A percentile compares a stretch with the other conserved stretches of the same genome.
These are phyloP conservation scores for Scaptodrosophila lebanonensis DNA, from an alignment of 1,140 invertebrate species.

Conservation along the genomic window DNA sequence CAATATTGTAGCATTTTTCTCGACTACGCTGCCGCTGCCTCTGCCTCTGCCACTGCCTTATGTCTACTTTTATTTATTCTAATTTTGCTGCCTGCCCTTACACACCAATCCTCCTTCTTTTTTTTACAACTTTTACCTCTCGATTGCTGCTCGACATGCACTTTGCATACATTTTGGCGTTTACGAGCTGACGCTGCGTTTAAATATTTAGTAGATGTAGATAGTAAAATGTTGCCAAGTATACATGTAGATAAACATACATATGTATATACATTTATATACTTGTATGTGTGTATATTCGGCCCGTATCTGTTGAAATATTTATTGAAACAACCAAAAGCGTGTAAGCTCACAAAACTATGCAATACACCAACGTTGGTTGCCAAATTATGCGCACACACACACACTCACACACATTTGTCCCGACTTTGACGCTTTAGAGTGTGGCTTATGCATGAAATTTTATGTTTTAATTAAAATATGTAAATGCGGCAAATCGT, in stretches of 20 bases:
- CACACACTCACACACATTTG: slow-evolving; percentile 7
- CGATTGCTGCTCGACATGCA: slow-evolving; percentile 70
- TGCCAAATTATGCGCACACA: slow-evolving; percentile 11
- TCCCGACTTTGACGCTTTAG: slow-evolving; percentile 15
- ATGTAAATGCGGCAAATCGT: slow-evolving; percentile 62
- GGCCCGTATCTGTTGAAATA: slow-evolving; percentile 44
- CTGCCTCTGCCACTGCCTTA: neutral
- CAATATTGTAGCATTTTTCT: slow-evolving; percentile 59
- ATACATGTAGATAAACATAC: too few relatives aligned
- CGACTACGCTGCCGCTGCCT: slow-evolving; percentile 10
- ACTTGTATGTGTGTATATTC: neutral
- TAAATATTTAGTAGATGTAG: slow-evolving; percentile 72
- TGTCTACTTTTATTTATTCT: slow-evolving; percentile 62
- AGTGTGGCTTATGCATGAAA: slow-evolving; percentile 31
- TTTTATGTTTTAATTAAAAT: slow-evolving; percentile 75
- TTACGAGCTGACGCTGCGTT: slow-evolving; percentile 67
- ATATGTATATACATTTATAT: slow-evolving; percentile 32
- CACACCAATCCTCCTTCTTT: slow-evolving; percentile 22
- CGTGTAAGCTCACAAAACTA: slow-evolving; percentile 14
- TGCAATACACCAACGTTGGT: slow-evolving; percentile 8
- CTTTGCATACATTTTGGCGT: slow-evolving; percentile 69
- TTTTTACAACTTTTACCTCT: slow-evolving; percentile 63
- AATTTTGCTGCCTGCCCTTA: slow-evolving; percentile 42
- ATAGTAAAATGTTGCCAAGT: too few relatives aligned
- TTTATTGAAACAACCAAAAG: slow-evolving; percentile 67